A percentile compares a stretch with the other conserved stretches of the same genome.
Evolutionary conservation across 2,888 invertebrate genomes (phyloP).

Genomic region (Dioctria rufipes): DNA sequence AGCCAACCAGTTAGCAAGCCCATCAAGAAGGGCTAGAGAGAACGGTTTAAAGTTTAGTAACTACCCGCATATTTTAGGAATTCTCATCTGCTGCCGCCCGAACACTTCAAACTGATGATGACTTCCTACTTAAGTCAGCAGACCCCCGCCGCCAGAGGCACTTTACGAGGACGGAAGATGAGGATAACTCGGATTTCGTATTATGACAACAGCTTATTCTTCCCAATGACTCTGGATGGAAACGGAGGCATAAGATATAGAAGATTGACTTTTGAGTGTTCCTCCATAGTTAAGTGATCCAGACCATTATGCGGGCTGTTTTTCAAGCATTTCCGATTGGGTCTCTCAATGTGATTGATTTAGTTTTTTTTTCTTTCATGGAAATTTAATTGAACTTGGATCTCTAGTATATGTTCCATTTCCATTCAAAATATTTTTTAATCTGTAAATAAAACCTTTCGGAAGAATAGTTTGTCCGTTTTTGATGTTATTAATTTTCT

Average conservation of each 20-base stretch:
- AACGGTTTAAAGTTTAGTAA: not conserved
- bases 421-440: too few relatives aligned
- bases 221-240: not conserved
- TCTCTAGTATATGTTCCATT: too few relatives aligned
- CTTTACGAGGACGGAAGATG: conserved; percentile 32
- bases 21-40: not conserved
- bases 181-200: conserved; percentile 22
- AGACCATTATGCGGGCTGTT: not conserved
- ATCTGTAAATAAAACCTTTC: too few relatives aligned
- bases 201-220: conserved; percentile 24
- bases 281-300: not conserved
- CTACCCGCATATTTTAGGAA: conserved; percentile 37
- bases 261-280: conserved; percentile 1
- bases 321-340: not conserved
- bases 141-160: conserved; percentile 37
- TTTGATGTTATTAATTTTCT: too few relatives aligned
- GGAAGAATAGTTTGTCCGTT: too few relatives aligned
- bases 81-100: conserved; percentile 22
- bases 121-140: conserved; percentile 43
- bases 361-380: too few relatives aligned
- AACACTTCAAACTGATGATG: conserved; percentile 8
- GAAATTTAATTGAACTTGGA: not conserved
- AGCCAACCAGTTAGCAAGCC: not conserved
- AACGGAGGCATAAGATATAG: not conserved
- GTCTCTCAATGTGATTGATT: not conserved